phyloP scores from a whole-genome alignment of 2,888 invertebrate species.

The Habrosyne pyritoides region DNA sequence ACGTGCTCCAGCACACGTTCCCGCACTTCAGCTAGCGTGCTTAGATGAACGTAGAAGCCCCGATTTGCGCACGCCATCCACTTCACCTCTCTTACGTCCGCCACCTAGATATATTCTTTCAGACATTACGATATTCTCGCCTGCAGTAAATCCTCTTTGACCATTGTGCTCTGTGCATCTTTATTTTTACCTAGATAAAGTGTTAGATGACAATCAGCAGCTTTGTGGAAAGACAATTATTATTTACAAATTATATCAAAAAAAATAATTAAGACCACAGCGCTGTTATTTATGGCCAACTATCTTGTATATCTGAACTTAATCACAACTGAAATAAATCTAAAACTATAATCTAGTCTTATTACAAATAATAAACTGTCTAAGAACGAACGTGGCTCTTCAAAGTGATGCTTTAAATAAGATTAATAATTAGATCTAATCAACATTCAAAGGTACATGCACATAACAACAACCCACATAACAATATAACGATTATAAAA shows the following conservation, averaged over 20 bases:
- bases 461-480: constrained; percentile 6
- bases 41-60: constrained; percentile 97
- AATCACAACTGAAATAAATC: not conserved
- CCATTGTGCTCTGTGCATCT: constrained; percentile 29
- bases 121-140: constrained; percentile 37
- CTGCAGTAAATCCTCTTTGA: not conserved
- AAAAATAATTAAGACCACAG: constrained; percentile 4
- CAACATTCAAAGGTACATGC: not conserved
- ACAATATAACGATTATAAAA: constrained; percentile 21
- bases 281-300: constrained; percentile 2
- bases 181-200: constrained; percentile 30
- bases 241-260: constrained; percentile 15
- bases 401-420: not conserved
- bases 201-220: constrained; percentile 30
- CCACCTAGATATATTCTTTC: constrained; percentile 76
- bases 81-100: constrained; percentile 95
- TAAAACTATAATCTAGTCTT: not conserved
- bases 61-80: constrained; percentile 99
- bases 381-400: not conserved
- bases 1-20: constrained; percentile 98
- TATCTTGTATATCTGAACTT: not conserved
- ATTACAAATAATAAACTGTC: not conserved
- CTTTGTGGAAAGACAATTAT: constrained; percentile 25
- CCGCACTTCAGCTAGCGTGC: constrained; percentile 97
- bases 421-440: not conserved